Conservation (phyloP, 2,888 invertebrate genomes). For the Plagiodera versicolora region DNA sequence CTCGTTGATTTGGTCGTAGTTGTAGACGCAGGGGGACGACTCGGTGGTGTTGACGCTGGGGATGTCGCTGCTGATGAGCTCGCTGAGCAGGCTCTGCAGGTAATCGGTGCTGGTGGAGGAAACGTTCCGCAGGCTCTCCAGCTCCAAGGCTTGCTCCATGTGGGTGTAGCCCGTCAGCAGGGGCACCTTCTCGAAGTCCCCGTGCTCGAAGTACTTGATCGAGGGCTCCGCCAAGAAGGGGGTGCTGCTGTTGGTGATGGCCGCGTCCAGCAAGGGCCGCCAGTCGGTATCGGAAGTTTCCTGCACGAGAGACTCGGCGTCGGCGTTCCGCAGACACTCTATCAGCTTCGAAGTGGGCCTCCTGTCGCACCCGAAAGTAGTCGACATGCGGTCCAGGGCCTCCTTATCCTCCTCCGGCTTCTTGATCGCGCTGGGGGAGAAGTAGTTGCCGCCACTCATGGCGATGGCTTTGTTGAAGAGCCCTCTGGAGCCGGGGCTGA, state of each 20-base stretch:
- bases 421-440: constrained; percentile 65
- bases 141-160: constrained; percentile 75
- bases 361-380: constrained; percentile 68
- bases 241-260: constrained; percentile 66
- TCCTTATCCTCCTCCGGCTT: constrained; percentile 64
- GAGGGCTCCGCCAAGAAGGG: constrained; percentile 71
- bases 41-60: constrained; percentile 59
- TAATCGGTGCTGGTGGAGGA: constrained; percentile 61
- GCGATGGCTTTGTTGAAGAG: constrained; percentile 75
- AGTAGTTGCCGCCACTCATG: constrained; percentile 70
- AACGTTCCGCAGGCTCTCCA: constrained; percentile 60
- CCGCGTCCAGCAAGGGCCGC: constrained; percentile 78
- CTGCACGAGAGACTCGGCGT: constrained; percentile 63
- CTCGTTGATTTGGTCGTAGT: constrained; percentile 69
- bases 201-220: constrained; percentile 62
- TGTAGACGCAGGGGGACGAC: constrained; percentile 58
- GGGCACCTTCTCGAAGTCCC: constrained; percentile 69
- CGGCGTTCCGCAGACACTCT: constrained; percentile 68
- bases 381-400: constrained; percentile 66
- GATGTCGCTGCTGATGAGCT: constrained; percentile 65
- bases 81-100: constrained; percentile 59
- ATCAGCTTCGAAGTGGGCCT: constrained; percentile 69
- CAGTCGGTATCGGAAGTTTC: constrained; percentile 60
- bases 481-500: constrained; percentile 65
- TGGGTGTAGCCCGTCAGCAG: constrained; percentile 72